Base-by-base conservation (phyloP, 2,113 vertebrate species). In the Mugil cephalus region DNA sequence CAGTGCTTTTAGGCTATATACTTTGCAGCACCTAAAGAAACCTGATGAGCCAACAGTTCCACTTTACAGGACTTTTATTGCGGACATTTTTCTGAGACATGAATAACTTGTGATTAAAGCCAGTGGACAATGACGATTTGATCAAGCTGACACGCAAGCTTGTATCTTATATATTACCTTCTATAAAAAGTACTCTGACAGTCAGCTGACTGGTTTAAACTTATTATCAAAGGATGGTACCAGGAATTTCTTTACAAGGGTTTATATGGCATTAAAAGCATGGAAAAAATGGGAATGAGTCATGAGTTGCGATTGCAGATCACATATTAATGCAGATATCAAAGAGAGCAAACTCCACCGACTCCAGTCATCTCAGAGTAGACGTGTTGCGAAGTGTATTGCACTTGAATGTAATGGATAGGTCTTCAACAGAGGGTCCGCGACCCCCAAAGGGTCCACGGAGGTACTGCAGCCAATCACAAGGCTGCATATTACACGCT, bases 21-120 rank as follows among this genome's bases (percentile, higher is more conserved):
- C 48, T 71, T 82, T 56, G 73, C 43, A 67, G 59, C 68, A 55
- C 36, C 63, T 63, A 11, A 43, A 59, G 35, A 56, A 80, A 80
- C 64, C 46, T 67, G 63, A 80, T 77, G 60, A 79, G 60, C 36
- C 76, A 65, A 63, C 71, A 48, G 56, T 53, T 79, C 66, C 60
- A 10, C 68, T 60, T 70, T 69, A 14, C 61, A 45, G 15, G n/a
- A 40, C 24, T 71, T 84, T 70, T 64, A 61, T 65, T 56, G 51
- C 63, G 55, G 75, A 66, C 63, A 34, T 17, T 47, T 14, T 21
- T 55, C 65, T 72, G 19, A 63, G 42, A 72, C 69, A 17, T 36
- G 14, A 56, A 56, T 47, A 17, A 47, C 21, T n/a, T 68, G 51
- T 79, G 79, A 79, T 82, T 63, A 77, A 87, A 84, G 40, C 51